These are phyloP conservation scores for Montipora foliosa DNA, from an alignment of 64 coral and sea anemone species.

Conservation along the genomic window DNA sequence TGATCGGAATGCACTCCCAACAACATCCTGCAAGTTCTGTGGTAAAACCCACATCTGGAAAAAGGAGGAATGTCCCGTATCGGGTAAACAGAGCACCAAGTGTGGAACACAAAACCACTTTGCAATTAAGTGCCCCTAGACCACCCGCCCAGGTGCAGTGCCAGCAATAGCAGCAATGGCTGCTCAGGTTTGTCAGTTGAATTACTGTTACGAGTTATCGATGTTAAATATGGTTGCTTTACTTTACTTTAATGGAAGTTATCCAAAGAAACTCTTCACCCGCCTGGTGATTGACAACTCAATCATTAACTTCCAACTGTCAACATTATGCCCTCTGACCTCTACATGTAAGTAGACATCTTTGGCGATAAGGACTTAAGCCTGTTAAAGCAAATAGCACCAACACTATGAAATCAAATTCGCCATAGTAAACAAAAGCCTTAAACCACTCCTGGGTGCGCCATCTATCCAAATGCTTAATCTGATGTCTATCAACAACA, in stretches of 20 bases:
- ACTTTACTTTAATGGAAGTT: not conserved
- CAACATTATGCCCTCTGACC: constrained; percentile 55
- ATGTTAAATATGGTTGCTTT: too few species aligned
- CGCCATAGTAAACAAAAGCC: not conserved
- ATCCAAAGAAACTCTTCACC: constrained; percentile 53
- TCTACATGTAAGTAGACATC: constrained; percentile 1
- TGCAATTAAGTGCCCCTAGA: constrained; percentile 12
- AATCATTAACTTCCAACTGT: not conserved
- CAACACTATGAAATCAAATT: constrained; percentile 11
- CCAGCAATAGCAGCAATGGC: too few species aligned
- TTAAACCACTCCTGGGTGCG: constrained; percentile 44
- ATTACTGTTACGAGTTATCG: too few species aligned
- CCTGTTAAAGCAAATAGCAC: not conserved
- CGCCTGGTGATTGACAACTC: constrained; percentile 3
- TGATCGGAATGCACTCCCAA: not conserved
- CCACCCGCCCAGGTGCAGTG: not conserved
- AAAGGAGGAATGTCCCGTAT: constrained; percentile 46
- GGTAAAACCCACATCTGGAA: not conserved
- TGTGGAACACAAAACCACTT: constrained; percentile 43
- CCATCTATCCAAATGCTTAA: constrained; percentile 40
- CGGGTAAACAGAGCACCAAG: constrained; percentile 39
- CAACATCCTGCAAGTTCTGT: constrained; percentile 18
- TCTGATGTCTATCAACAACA: constrained; percentile 39
- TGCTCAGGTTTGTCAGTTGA: too few species aligned
- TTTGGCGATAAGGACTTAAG: not conserved